Evolutionary conservation across 2,797 vertebrate species (phyloP).

Genomic region (Mormyrops attenuatus): DNA sequence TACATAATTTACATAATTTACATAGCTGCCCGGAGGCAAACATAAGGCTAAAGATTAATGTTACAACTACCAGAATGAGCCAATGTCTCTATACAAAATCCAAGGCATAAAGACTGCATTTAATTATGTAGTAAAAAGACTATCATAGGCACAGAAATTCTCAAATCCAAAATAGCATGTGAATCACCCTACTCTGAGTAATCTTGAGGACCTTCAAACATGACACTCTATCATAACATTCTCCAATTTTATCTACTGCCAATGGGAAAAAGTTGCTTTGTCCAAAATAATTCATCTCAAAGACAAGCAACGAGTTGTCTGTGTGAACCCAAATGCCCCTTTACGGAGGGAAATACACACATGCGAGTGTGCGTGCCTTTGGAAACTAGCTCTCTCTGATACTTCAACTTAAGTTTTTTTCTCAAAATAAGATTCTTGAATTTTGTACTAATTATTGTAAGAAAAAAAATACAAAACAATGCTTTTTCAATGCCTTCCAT

Average conservation of each 20-base stretch:
- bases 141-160: background rate
- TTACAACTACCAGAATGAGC: background rate
- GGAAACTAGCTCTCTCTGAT: background rate
- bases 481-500: background rate
- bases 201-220: background rate
- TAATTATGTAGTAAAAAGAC: background rate
- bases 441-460: background rate
- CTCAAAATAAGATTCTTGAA: background rate
- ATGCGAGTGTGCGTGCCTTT: background rate
- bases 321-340: background rate
- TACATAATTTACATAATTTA: background rate
- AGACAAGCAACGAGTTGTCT: background rate
- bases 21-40: background rate
- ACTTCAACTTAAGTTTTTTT: background rate
- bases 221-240: background rate
- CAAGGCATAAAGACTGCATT: background rate
- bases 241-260: background rate
- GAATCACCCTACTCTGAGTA: background rate
- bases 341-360: background rate
- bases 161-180: background rate
- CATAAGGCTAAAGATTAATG: background rate
- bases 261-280: background rate
- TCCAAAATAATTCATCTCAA: background rate
- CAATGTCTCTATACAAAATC: background rate
- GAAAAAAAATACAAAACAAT: background rate